A percentile compares a stretch with the other conserved stretches of the same genome.
Conservation (phyloP, 2,888 invertebrate species). For the Heliconius sara region DNA sequence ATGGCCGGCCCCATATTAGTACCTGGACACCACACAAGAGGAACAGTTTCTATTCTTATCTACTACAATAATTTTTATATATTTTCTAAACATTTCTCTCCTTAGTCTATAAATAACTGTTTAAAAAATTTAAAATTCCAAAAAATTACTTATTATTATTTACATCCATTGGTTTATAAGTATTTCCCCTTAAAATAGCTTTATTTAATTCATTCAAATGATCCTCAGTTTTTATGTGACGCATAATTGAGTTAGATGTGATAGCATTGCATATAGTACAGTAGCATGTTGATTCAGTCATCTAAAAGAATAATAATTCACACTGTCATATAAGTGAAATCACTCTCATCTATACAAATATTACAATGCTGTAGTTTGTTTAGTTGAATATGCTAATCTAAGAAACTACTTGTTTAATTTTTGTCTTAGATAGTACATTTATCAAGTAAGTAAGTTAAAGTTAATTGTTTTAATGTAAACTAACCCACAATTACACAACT, state of each 20-base stretch:
- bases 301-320: slow-evolving; percentile 54
- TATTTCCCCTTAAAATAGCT: slow-evolving; percentile 45
- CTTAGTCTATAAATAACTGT: not conserved
- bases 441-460: too few relatives aligned
- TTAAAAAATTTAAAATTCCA: not conserved
- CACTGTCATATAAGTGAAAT: too few relatives aligned
- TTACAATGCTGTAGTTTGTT: too few relatives aligned
- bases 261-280: slow-evolving; percentile 68
- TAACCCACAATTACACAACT: too few relatives aligned
- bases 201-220: slow-evolving; percentile 56
- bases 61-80: not conserved
- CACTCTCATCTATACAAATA: too few relatives aligned
- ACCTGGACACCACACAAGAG: too few relatives aligned
- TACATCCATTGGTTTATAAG: slow-evolving; percentile 39
- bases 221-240: slow-evolving; percentile 56
- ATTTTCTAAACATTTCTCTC: not conserved
- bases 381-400: too few relatives aligned
- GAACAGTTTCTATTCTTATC: too few relatives aligned
- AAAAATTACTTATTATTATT: slow-evolving; percentile 36
- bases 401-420: too few relatives aligned
- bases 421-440: too few relatives aligned
- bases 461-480: too few relatives aligned
- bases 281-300: slow-evolving; percentile 54
- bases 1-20: too few relatives aligned
- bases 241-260: slow-evolving; percentile 51